These are phyloP conservation scores for Periphyllus acericola DNA, from an alignment of 2,888 invertebrate species.

Conservation along the genomic window DNA sequence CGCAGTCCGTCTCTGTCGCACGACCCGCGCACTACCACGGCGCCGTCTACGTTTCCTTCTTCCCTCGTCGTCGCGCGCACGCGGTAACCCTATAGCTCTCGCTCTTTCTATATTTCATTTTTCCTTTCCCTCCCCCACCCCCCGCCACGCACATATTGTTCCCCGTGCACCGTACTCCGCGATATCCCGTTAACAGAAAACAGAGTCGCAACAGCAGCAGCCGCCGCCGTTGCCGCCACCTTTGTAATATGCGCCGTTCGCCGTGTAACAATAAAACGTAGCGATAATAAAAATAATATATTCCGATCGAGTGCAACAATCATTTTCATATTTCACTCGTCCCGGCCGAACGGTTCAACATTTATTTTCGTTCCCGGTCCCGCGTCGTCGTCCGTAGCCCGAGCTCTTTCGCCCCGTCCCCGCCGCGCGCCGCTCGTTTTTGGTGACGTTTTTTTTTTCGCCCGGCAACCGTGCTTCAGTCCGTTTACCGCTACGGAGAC, in stretches of 20 bases:
- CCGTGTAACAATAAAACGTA: not conserved
- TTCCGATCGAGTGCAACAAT: too few species aligned
- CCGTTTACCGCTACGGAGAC: not conserved
- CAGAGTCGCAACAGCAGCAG: not conserved
- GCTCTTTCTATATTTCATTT: not conserved
- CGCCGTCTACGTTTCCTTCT: not conserved
- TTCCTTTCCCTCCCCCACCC: too few species aligned
- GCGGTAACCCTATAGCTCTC: not conserved
- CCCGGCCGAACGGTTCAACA: not conserved
- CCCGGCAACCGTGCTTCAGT: not conserved
- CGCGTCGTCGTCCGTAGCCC: not conserved
- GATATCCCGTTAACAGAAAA: slow-evolving; percentile 25
- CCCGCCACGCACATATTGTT: too few species aligned
- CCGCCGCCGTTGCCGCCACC: slow-evolving; percentile 10
- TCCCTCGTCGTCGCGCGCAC: not conserved
- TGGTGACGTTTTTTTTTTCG: not conserved
- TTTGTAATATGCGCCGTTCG: slow-evolving; percentile 30
- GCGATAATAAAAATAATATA: not conserved
- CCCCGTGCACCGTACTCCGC: not conserved
- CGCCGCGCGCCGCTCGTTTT: too few species aligned
- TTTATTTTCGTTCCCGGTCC: not conserved
- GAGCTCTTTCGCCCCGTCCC: not conserved
- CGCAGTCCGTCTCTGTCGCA: slow-evolving; percentile 49
- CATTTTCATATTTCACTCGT: too few species aligned
- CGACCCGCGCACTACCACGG: not conserved